Percentiles rank a stretch among this genome's conserved stretches.
Conservation (phyloP, 92 coral and sea anemone species). For the Porites lobata region DNA sequence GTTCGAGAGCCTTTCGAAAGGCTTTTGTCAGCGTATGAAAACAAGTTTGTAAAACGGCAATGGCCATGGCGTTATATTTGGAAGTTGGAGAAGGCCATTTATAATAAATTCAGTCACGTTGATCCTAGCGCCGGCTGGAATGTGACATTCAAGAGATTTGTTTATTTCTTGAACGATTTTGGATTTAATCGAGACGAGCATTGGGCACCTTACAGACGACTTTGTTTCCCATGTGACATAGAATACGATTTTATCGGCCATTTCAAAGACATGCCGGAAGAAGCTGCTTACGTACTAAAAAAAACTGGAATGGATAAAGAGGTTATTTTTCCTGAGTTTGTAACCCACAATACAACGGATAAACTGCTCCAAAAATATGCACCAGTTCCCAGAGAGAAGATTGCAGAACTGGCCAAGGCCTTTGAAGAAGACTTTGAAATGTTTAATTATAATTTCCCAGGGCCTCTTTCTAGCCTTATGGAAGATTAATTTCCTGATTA, state of each 20-base stretch:
- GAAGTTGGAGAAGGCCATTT: background rate
- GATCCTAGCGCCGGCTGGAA: background rate
- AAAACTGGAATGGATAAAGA: conserved; percentile 30
- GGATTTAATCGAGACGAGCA: conserved; percentile 7
- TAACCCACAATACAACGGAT: background rate
- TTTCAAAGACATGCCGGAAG: conserved; percentile 20
- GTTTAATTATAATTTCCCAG: conserved; percentile 25
- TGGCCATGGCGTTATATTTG: background rate
- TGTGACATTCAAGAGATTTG: conserved; percentile 21
- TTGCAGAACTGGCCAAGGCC: background rate
- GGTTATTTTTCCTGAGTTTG: background rate
- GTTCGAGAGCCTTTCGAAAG: conserved; percentile 54
- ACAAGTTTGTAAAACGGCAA: background rate
- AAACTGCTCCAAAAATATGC: background rate
- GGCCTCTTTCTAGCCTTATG: background rate
- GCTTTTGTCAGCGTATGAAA: conserved; percentile 23
- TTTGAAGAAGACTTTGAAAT: conserved; percentile 29
- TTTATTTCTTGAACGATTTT: background rate
- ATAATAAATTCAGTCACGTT: background rate
- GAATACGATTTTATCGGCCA: conserved; percentile 43
- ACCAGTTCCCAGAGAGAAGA: conserved; percentile 11
- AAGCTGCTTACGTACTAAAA: conserved; percentile 17
- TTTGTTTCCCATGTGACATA: conserved; percentile 34
- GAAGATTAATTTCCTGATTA: background rate
- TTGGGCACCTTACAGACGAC: conserved; percentile 19